Base-by-base conservation (phyloP, 2,113 vertebrate species). In the Calyptomena viridis region DNA sequence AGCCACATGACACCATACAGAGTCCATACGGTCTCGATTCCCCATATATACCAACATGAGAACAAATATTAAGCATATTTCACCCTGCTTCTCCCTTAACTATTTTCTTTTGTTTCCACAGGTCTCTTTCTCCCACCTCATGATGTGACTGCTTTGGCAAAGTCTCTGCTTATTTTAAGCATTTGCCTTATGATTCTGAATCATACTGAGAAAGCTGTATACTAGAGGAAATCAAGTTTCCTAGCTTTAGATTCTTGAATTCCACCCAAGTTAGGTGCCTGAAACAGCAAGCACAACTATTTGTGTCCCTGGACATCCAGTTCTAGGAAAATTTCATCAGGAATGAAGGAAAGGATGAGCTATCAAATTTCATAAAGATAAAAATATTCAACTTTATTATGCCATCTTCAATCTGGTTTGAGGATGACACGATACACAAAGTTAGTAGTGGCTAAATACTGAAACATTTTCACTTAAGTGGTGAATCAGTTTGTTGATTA, bases 101-200 rank as follows among this genome's bases (percentile, higher is more conserved):
- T 5, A 37, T 22, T 89, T 73, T 35, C 50, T 82, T 72, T 79
- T 24, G 42, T n/a, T 81, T 67, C 66, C 71, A 88, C 15, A 44
- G 37, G 22, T 55, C 15, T n/a, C 19, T 42, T 28, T 53, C 75
- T 14, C 33, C 28, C 28, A 55, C 35, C 17, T 8, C 25, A 44
- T 37, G 31, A 30, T 1, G 4, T 39, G 14, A 77, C 55, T 53
- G 30, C 53, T 89, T 79, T 76, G 82, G 69, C 55, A 18, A 87
- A 78, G 28, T 21, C 53, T 37, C 37, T 64, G 44, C 63, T 79
- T 93, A 79, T 76, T 96, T 94, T 88, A 90, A 90, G 50, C 50
- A 39, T 27, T 72, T 92, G 40, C 30, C 79, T 96, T 80, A 66
- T 69, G 95, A 95, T 90, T 88, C 71, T 94, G 82, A 94, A 86